Evolutionary conservation across 2,797 vertebrate species (phyloP).

Genomic region (Eurystomus glaucurus): DNA sequence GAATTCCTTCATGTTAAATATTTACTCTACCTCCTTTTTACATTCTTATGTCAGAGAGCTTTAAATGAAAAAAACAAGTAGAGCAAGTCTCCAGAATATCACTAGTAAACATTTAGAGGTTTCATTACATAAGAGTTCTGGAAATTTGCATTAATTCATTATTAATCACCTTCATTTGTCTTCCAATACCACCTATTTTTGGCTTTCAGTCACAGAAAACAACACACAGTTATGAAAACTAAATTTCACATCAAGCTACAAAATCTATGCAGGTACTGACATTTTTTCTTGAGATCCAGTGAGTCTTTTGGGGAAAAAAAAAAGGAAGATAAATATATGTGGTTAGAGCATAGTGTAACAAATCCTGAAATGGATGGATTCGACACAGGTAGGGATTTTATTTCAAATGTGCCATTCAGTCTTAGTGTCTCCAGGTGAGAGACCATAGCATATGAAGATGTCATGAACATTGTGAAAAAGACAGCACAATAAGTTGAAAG

Average conservation of each 20-base stretch:
- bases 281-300: background rate
- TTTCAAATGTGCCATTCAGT: background rate
- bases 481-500: background rate
- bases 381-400: background rate
- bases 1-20: conserved; percentile 57
- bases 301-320: rapidly evolving
- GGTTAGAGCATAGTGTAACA: background rate
- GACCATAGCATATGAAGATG: background rate
- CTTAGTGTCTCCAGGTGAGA: background rate
- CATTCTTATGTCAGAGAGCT: background rate
- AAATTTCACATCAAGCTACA: background rate
- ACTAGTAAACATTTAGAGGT: background rate
- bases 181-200: background rate
- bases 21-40: conserved; percentile 53
- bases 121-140: background rate
- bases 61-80: background rate
- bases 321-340: background rate
- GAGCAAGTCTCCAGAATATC: background rate
- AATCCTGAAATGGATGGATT: background rate
- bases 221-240: background rate
- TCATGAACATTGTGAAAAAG: background rate
- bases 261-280: rapidly evolving
- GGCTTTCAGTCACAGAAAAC: background rate
- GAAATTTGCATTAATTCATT: background rate
- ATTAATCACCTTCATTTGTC: background rate